phyloP scores from a whole-genome alignment of 2,888 invertebrate species.

The Hartigia nigra region DNA sequence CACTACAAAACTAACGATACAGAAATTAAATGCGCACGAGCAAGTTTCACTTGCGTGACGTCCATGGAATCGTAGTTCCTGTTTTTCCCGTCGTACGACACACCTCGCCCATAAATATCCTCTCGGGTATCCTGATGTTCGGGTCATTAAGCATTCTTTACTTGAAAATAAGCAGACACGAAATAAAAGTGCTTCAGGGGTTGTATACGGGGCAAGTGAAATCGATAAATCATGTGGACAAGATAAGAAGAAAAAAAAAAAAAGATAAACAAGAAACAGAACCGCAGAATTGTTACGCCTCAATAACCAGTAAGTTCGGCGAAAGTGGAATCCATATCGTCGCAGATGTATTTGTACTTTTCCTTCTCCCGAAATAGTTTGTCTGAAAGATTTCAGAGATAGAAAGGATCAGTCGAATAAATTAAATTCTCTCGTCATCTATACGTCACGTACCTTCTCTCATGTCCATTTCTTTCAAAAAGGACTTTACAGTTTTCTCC shows the following conservation, averaged over 20 bases:
- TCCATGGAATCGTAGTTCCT: neutral
- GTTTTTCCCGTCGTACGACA: neutral
- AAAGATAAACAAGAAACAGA: neutral
- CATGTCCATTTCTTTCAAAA: constrained; percentile 78
- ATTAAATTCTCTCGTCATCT: neutral
- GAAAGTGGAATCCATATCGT: constrained; percentile 80
- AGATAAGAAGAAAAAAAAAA: neutral
- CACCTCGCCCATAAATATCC: constrained; percentile 1
- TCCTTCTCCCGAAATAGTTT: constrained; percentile 85
- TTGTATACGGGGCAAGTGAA: neutral
- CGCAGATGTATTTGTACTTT: constrained; percentile 81
- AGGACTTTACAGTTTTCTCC: constrained; percentile 77
- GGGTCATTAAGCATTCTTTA: constrained; percentile 11
- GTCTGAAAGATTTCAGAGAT: constrained; percentile 72
- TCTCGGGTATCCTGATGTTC: constrained; percentile 9
- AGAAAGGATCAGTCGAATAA: neutral
- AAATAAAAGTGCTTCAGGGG: constrained; percentile 3
- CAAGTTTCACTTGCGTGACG: neutral
- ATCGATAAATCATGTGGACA: neutral
- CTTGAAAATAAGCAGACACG: constrained; percentile 3
- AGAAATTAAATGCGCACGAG: neutral
- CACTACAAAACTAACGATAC: neutral
- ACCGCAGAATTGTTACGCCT: constrained; percentile 35
- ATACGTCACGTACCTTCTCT: constrained; percentile 70
- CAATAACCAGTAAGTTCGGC: constrained; percentile 80